phyloP scores from a whole-genome alignment of 2,113 vertebrate genomes.

The Lophotis ruficrista region DNA sequence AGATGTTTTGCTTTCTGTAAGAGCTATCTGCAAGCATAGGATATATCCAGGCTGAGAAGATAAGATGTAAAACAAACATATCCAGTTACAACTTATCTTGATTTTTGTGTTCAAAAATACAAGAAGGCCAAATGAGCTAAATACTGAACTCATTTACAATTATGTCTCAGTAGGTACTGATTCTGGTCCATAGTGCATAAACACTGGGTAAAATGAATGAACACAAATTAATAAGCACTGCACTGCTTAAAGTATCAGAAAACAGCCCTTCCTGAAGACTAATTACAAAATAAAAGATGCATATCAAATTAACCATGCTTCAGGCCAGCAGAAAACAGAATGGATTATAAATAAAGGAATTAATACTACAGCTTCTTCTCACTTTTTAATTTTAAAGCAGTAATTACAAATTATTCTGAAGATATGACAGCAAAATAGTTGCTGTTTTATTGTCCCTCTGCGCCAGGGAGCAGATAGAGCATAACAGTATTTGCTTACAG shows the following conservation, averaged over 20 bases:
- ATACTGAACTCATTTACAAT: background rate
- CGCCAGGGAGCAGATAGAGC: background rate
- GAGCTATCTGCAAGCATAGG: background rate
- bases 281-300: slow-evolving; percentile 40
- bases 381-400: slow-evolving; percentile 22
- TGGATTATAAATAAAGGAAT: background rate
- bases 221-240: background rate
- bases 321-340: background rate
- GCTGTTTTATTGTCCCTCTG: background rate
- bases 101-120: background rate
- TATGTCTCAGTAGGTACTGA: background rate
- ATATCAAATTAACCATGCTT: slow-evolving; percentile 29
- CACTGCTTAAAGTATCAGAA: background rate
- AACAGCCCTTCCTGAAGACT: slow-evolving; percentile 6
- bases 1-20: background rate
- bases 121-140: background rate
- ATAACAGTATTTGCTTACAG: background rate
- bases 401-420: slow-evolving; percentile 19
- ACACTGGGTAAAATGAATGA: background rate
- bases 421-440: background rate
- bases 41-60: background rate
- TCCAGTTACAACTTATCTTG: background rate
- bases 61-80: background rate
- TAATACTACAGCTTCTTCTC: background rate
- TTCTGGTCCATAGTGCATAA: background rate